A percentile compares a stretch with the other conserved stretches of the same genome.
Conservation (phyloP, 2,797 vertebrate species). For the Picus viridis region DNA sequence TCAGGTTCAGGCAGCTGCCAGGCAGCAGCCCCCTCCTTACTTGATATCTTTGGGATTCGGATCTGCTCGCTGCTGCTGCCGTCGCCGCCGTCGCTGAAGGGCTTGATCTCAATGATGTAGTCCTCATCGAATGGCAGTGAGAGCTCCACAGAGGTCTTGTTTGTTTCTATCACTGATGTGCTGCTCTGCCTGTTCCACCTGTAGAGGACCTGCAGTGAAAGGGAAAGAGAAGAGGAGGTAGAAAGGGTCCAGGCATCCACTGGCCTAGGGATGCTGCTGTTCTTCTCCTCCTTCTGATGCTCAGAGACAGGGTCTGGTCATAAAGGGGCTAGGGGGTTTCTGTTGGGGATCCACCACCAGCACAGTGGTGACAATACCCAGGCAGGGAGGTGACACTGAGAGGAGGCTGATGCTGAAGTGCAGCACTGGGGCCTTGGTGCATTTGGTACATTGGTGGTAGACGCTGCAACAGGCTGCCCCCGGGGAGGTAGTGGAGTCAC, state of each 20-base stretch:
- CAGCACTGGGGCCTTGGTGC: fast-evolving
- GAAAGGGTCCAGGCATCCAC: fast-evolving
- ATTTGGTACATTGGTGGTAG: no score
- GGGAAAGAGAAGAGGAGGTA: background rate
- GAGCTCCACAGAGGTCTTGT: slow-evolving; percentile 94
- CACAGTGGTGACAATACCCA: background rate
- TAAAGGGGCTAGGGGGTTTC: fast-evolving
- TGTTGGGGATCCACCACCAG: background rate
- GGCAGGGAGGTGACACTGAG: background rate
- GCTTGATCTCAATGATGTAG: slow-evolving; percentile 94
- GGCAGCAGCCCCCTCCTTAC: slow-evolving; percentile 62
- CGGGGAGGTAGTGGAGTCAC: no score
- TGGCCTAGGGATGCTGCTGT: background rate
- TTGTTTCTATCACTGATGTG: slow-evolving; percentile 92
- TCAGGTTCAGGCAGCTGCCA: no score
- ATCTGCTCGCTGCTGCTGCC: slow-evolving; percentile 95
- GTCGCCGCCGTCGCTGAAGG: slow-evolving; percentile 95
- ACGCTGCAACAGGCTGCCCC: no score
- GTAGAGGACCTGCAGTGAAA: slow-evolving; percentile 87
- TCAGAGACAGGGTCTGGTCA: fast-evolving
- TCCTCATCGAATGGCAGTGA: slow-evolving; percentile 92
- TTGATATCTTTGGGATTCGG: slow-evolving; percentile 90
- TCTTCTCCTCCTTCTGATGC: background rate
- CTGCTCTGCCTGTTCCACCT: slow-evolving; percentile 90
- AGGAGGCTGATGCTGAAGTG: background rate